A percentile compares a stretch with the other conserved stretches of the same genome.
Evolutionary conservation across 2,113 vertebrate genomes (phyloP).

Genomic region (Pollachius pollachius): DNA sequence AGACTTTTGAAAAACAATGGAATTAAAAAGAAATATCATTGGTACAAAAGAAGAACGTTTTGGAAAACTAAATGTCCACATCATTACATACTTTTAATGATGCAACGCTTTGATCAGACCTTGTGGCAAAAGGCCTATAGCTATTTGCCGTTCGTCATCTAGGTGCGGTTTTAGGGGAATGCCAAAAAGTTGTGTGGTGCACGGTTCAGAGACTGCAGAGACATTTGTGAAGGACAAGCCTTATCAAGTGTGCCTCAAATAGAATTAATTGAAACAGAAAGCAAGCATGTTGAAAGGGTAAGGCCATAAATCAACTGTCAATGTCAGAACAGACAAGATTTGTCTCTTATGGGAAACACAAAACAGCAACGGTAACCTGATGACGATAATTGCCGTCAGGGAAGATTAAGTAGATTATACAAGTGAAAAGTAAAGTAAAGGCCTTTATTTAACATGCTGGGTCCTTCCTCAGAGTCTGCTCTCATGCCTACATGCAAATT

Average conservation of each 20-base stretch:
- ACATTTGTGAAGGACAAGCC: slow-evolving; percentile 34
- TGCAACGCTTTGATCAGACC: neutral
- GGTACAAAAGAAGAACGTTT: too few species aligned
- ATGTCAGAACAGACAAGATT: neutral
- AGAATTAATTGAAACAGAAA: slow-evolving; percentile 13
- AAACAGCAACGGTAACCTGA: neutral
- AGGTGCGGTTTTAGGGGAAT: slow-evolving; percentile 38
- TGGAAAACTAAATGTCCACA: slow-evolving; percentile 27
- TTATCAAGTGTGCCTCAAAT: slow-evolving; percentile 20
- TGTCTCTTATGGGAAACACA: neutral
- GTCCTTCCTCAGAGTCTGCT: neutral
- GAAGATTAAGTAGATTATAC: too few species aligned
- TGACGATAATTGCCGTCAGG: too few species aligned
- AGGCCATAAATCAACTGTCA: neutral
- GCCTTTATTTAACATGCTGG: too few species aligned
- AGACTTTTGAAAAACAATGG: too few species aligned
- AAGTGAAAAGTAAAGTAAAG: too few species aligned
- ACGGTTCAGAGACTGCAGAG: slow-evolving; percentile 12
- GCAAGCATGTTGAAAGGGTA: too few species aligned
- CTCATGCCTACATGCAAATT: neutral
- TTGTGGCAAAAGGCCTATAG: slow-evolving; percentile 3
- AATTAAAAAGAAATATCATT: too few species aligned
- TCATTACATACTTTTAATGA: slow-evolving; percentile 29
- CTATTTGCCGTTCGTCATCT: slow-evolving; percentile 32
- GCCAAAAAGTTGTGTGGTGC: slow-evolving; percentile 22